Percentiles rank a stretch among this genome's conserved stretches.
phyloP scores from a whole-genome alignment of 2,888 invertebrate species.

The Ptilodon capucinus region DNA sequence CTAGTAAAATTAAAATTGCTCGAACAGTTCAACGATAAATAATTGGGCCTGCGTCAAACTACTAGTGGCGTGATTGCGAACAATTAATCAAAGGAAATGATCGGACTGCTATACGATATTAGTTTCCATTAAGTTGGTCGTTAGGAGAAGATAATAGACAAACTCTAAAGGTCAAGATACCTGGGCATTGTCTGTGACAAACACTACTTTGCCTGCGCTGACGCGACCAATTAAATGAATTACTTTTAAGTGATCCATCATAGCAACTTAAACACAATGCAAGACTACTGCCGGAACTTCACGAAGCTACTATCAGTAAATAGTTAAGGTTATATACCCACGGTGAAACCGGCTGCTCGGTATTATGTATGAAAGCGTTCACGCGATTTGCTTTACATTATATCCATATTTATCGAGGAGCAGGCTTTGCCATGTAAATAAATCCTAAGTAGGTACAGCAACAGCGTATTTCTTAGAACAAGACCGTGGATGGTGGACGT shows the following conservation, averaged over 20 bases:
- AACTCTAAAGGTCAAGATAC: conserved; percentile 22
- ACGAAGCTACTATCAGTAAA: too few relatives aligned
- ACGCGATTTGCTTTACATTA: too few relatives aligned
- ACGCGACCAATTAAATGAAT: not conserved
- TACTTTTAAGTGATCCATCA: not conserved
- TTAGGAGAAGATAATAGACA: conserved; percentile 12
- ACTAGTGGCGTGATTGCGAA: conserved; percentile 21
- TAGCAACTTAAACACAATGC: not conserved
- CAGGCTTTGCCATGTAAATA: too few relatives aligned
- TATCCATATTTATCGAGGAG: too few relatives aligned
- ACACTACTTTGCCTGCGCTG: conserved; percentile 11
- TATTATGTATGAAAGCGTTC: too few relatives aligned
- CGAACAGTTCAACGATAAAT: not conserved
- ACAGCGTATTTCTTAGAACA: too few relatives aligned
- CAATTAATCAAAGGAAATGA: conserved; percentile 30
- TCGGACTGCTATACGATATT: conserved; percentile 16
- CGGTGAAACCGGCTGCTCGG: too few relatives aligned
- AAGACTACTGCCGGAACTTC: too few relatives aligned
- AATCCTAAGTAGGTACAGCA: too few relatives aligned
- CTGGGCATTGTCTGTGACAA: conserved; percentile 12
- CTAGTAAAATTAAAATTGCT: not conserved
- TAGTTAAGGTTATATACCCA: too few relatives aligned
- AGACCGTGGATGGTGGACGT: too few relatives aligned
- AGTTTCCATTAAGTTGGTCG: conserved; percentile 21
- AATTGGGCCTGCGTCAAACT: not conserved